Evolutionary conservation across 2,113 vertebrate species (phyloP).

Genomic region (Oxyruncus cristatus): DNA sequence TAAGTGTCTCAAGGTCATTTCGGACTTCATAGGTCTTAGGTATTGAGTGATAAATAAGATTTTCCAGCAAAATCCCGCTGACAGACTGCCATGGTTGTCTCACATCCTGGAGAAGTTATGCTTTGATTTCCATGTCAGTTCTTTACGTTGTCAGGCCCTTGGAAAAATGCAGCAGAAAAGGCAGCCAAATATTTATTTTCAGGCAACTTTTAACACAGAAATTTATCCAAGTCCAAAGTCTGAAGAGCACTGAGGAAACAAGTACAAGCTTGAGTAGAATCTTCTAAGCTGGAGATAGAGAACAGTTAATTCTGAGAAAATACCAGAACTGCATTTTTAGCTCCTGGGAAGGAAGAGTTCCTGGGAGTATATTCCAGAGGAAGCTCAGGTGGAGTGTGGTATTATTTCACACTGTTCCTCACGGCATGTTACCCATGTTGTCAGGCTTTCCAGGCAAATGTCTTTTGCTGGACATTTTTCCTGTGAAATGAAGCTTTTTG

Average conservation of each 20-base stretch:
- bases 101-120: neutral
- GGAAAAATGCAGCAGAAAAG: neutral
- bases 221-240: neutral
- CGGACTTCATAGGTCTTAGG: neutral
- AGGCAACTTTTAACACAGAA: neutral
- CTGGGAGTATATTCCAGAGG: neutral
- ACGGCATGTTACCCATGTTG: fast-evolving
- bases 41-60: neutral
- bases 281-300: neutral
- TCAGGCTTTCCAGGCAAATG: neutral
- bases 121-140: neutral
- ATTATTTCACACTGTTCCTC: neutral
- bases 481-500: neutral
- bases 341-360: neutral
- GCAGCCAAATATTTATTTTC: neutral
- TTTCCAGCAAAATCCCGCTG: neutral
- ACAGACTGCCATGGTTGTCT: neutral
- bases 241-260: neutral
- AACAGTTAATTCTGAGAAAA: neutral
- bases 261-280: neutral
- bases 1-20: neutral
- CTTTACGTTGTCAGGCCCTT: neutral
- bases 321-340: neutral
- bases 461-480: neutral
- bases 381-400: neutral